Evolutionary conservation across 2,888 invertebrate genomes (phyloP), one percentile per base, ranked within the genome.

Genomic region (Zaprionus obscuricornis): DNA sequence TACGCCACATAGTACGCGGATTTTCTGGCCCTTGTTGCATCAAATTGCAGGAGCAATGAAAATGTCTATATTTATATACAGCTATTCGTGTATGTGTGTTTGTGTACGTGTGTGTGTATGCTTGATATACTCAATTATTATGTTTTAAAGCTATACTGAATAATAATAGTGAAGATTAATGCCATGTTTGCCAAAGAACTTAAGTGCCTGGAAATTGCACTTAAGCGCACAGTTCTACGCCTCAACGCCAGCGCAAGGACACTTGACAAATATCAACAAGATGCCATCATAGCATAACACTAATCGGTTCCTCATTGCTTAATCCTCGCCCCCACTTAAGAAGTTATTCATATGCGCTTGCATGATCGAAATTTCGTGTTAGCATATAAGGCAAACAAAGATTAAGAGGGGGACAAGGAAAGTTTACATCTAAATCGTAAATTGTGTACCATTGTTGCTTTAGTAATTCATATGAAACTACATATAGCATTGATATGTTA

Each of bases 151-250:
- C 66, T 60, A 45, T 74, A 64, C 60, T 62, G 51, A 17, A 52
- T 65, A 50, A 52, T 60, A 49, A 51, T 62, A 70, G 58, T 54
- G 52, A 70, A 67, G 75, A 73, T 78, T 70, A 67, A 62, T 55
- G 63, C 54, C 50, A 18, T 78, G 79, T 75, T 82, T 82, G 70
- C 47, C 22, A 13, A 63, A 37, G 18, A 63, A 70, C 75, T 73
- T 73, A 77, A 82, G 79, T 82, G 72, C 33, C 69, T 51, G 56
- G 42, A 34, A 69, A 72, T 57, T 77, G 76, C 82, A 77, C 62
- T 77, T 74, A 60, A 43, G 50, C 52, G 18, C 51, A 55, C 37
- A n/a, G n/a, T n/a, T n/a, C n/a, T 63, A 43, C 8, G 46, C 36
- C 10, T 42, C 46, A 29, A 13, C 14, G 24, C 27, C n/a, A 37